Percentiles rank a stretch among this genome's conserved stretches.
Evolutionary conservation across 2,113 vertebrate genomes (phyloP).

Genomic region (Bos javanicus): DNA sequence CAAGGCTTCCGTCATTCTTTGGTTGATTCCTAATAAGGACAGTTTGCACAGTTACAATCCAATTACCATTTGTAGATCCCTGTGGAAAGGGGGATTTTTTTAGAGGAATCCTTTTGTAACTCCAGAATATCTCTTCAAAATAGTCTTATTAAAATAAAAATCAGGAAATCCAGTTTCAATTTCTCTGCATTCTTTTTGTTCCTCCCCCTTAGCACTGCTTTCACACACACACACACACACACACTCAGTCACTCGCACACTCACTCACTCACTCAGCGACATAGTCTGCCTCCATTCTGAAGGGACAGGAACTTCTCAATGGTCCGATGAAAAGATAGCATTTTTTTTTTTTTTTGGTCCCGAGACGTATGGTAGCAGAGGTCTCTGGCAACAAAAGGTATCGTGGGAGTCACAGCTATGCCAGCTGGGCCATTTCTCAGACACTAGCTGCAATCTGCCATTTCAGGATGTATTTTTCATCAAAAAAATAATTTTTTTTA

Average conservation of each 20-base stretch:
- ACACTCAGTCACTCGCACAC: not conserved
- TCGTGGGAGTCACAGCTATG: conserved; percentile 57
- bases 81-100: conserved; percentile 25
- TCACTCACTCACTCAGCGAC: not conserved
- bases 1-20: conserved; percentile 69
- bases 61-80: conserved; percentile 67
- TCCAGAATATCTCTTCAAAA: conserved; percentile 34
- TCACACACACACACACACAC: not conserved
- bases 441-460: not conserved
- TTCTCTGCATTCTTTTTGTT: conserved; percentile 35
- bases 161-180: conserved; percentile 29
- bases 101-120: conserved; percentile 24
- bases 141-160: conserved; percentile 44
- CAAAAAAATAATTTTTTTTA: not conserved
- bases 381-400: conserved; percentile 70
- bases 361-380: conserved; percentile 49
- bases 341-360: conserved; percentile 11
- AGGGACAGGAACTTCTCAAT: conserved; percentile 49
- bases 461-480: conserved; percentile 55
- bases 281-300: conserved; percentile 26
- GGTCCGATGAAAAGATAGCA: conserved; percentile 34
- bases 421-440: conserved; percentile 68
- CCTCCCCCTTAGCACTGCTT: not conserved
- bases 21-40: conserved; percentile 72
- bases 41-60: conserved; percentile 66